Evolutionary conservation across 2,797 vertebrate species (phyloP), one percentile per base, ranked within the genome.

Genomic region (Pangasius sanitwongsei): DNA sequence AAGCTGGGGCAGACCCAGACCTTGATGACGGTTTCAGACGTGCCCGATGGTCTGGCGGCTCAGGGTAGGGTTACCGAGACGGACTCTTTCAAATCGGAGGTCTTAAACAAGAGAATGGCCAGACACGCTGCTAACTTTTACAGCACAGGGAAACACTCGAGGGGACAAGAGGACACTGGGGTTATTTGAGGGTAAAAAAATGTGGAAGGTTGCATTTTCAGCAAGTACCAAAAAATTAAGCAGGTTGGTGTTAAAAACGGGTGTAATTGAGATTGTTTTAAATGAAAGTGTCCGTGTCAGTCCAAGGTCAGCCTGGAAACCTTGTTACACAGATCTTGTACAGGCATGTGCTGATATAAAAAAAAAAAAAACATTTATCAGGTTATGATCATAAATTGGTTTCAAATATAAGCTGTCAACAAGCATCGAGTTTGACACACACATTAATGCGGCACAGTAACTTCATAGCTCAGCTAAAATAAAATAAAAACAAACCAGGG

Each of bases 81-180:
- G 20, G 61, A 75, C 15, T 1, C 84, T 8, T n/a, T 4, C 82
- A 90, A 92, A 34, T 18, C 91, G 1, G 92, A 57, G 59, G 41
- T 92, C 0, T 50, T 93, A 61, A 97, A 97, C 92, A 94, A 41
- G 89, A 94, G 96, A 63, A 97, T 97, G 96, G 92, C 90, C 16
- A 25, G 80, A 87, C 95, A 95, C 0, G 95, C 94, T 5, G 63
- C 87, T 3, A 65, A 82, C 37, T 96, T 97, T 59, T 97, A 94
- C 92, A 89, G 67, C 0, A 83, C 25, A 23, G 59, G 41, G 20
- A 55, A 34, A 48, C 1, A 53, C 61, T 61, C 84, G 2, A 85
- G 88, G 1, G 5, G 87, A 87, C 75, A 41, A 0, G 41, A 90
- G 53, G 67, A n/a, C 59, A 28, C 34, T 20, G 87, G 57, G 90